phyloP scores from a whole-genome alignment of 37 sponge, comb jelly and placozoan genomes.

The Ianthella basta region DNA sequence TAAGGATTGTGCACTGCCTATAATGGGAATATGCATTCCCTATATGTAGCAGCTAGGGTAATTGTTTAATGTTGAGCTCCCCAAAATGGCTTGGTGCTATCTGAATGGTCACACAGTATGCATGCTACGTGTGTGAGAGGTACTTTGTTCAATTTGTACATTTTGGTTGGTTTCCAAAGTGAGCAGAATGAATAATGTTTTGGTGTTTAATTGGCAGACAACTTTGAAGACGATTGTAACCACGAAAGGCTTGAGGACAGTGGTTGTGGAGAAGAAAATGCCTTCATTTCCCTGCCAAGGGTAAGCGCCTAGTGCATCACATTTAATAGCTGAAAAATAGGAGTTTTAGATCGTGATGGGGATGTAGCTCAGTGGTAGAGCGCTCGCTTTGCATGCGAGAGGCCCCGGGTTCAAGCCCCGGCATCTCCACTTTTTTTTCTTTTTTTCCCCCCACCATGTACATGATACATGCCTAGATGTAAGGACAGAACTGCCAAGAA shows the following conservation, averaged over 20 bases:
- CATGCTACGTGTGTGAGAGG: too few relatives aligned
- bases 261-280: constrained; percentile 27
- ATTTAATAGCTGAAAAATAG: too few relatives aligned
- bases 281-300: constrained; percentile 15
- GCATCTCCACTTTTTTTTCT: constrained; percentile 44
- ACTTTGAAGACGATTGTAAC: neutral
- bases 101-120: too few relatives aligned
- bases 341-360: constrained; percentile 3
- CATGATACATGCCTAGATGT: constrained; percentile 45
- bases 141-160: too few relatives aligned
- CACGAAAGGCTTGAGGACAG: neutral
- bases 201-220: neutral
- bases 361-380: constrained; percentile 64
- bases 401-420: constrained; percentile 59
- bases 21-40: too few relatives aligned
- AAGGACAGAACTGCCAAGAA: constrained; percentile 52
- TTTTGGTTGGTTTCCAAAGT: too few relatives aligned
- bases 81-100: too few relatives aligned
- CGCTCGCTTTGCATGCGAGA: constrained; percentile 56
- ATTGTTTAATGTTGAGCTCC: too few relatives aligned
- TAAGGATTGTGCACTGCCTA: too few relatives aligned
- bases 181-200: too few relatives aligned
- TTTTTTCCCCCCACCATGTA: neutral
- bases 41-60: too few relatives aligned
- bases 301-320: neutral